A percentile compares a stretch with the other conserved stretches of the same genome.
Evolutionary conservation across 2,797 vertebrate species (phyloP).

Genomic region (Clarias fuscus): DNA sequence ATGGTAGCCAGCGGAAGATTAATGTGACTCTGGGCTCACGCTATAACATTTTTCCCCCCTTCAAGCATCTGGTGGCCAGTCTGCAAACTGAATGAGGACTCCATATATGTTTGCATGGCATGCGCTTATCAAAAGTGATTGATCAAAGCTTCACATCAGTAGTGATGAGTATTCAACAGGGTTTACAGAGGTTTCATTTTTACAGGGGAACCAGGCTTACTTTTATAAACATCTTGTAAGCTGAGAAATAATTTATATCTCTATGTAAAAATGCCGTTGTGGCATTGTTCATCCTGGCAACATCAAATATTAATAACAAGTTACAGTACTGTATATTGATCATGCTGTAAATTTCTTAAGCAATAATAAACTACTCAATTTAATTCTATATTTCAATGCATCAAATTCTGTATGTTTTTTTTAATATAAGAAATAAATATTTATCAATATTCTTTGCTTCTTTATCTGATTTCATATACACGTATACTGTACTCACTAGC

Average conservation of each 20-base stretch:
- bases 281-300: neutral
- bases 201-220: neutral
- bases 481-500: too few species aligned
- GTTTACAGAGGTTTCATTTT: neutral
- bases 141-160: neutral
- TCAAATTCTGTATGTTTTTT: too few species aligned
- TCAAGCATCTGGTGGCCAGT: slow-evolving; percentile 37
- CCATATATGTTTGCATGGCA: neutral
- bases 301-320: neutral
- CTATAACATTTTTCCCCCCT: neutral
- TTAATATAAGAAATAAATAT: too few species aligned
- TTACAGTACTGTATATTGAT: neutral
- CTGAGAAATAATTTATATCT: neutral
- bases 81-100: slow-evolving; percentile 2
- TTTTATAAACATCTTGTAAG: neutral
- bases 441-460: too few species aligned
- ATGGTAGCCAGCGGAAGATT: slow-evolving; percentile 63
- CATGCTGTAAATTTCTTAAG: neutral
- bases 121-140: slow-evolving; percentile 11
- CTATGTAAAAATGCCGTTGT: neutral
- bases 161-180: slow-evolving; percentile 17
- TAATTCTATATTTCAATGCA: too few species aligned
- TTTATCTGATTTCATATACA: too few species aligned
- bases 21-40: slow-evolving; percentile 53
- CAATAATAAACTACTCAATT: too few species aligned